Evolutionary conservation across 2,113 vertebrate genomes (phyloP), one percentile per base, ranked within the genome.

Genomic region (Larimichthys polyactis): DNA sequence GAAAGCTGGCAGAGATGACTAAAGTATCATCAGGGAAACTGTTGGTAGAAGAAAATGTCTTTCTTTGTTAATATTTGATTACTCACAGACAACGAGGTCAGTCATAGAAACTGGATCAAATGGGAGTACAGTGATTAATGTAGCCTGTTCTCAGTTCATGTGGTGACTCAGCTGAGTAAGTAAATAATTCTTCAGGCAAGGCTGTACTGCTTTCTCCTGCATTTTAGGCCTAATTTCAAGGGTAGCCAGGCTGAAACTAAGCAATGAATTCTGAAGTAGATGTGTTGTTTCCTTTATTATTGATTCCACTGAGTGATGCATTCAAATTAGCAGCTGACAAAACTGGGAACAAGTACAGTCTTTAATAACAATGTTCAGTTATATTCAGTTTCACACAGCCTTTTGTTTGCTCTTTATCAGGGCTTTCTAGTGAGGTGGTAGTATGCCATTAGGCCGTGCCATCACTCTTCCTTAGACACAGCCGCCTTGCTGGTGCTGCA

Each of bases 111-210:
- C 44, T 58, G 71, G 44, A 62, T 84, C 46, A 60, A 60, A 65
- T 77, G 57, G 65, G 66, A 71, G 85, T 78, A 43, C 44, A 74
- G 10, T 82, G 76, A 88, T 81, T 86, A 74, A 83, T 87, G 76
- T 29, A 58, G 68, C 63, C 59, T 66, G 66, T 24, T 84, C 7
- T 15, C 54, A 84, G 70, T 66, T 76, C 75, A 54, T 75, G 66
- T 71, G 63, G 75, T 86, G 79, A 83, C 58, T 87, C 74, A 83
- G 77, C 20, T 1, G 82, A 24, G 44, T 36, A 19, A 1, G 51
- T 73, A 51, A 80, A 75, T 75, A 58, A 59, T 89, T 85, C 36
- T 55, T 79, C 17, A 75, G 65, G 15, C 58, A 24, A 75, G 71
- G 62, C 71, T 24, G 3, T 51, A 5, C 46, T 36, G 55, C 44